Evolutionary conservation across 2,797 vertebrate genomes (phyloP).

Genomic region (Rhinatrema bivittatum): DNA sequence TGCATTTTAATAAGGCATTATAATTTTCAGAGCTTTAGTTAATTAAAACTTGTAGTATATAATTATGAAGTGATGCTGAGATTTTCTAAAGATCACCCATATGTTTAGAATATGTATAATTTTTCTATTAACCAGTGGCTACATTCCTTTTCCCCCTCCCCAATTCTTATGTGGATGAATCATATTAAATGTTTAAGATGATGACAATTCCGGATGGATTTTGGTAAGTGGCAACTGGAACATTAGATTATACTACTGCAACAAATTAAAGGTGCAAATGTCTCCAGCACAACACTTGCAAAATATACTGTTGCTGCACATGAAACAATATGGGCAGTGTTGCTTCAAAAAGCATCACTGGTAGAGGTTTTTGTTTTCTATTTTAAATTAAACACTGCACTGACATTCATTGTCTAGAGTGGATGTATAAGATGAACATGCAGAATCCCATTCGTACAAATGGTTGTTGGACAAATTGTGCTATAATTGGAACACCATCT

Average conservation of each 20-base stretch:
- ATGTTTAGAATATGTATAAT: conserved; percentile 62
- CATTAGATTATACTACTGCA: conserved; percentile 21
- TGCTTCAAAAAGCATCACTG: conserved; percentile 16
- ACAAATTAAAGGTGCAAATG: conserved; percentile 25
- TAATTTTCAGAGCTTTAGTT: conserved; percentile 85
- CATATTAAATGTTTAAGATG: conserved; percentile 30
- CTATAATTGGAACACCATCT: too few species aligned
- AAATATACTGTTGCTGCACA: conserved; percentile 8
- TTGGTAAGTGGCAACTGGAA: conserved; percentile 31
- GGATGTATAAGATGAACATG: too few species aligned
- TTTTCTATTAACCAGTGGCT: conserved; percentile 49
- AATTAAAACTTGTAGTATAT: conserved; percentile 79
- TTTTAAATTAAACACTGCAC: too few species aligned
- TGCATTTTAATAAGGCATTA: conserved; percentile 99
- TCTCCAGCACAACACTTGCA: background rate
- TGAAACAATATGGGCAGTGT: conserved; percentile 32
- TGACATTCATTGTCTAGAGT: too few species aligned
- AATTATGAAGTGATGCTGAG: conserved; percentile 78
- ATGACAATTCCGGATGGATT: conserved; percentile 37
- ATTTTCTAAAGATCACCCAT: conserved; percentile 74
- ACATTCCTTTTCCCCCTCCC: background rate
- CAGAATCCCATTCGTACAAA: too few species aligned
- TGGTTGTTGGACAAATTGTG: too few species aligned
- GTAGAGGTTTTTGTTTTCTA: conserved; percentile 31
- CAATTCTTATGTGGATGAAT: conserved; percentile 25